Base-by-base conservation (phyloP, 2,888 invertebrate genomes). In the Phalera bucephala region DNA sequence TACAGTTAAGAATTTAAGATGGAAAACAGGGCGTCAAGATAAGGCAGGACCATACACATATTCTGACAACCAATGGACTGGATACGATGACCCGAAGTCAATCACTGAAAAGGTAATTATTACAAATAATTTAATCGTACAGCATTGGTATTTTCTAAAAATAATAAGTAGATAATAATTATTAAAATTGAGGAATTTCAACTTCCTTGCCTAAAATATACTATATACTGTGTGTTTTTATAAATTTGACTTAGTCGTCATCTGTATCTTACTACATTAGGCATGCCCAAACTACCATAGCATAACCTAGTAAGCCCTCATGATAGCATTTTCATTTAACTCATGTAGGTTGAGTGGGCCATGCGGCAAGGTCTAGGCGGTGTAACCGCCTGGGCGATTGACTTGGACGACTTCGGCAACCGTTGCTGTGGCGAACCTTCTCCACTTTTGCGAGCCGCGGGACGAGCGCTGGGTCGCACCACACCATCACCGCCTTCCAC, bases 361-460 rank as follows among this genome's bases (percentile, higher is more conserved):
- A 83, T 92, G 40, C 87, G 91, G 3, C 91, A 93, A 65, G 94
- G 94, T 0, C 92, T 95, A 41, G 96, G 95, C 0, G 97, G 97
- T 2, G 93, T 95, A 5, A 94, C 95, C 27, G 95, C 96, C 0
- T 97, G 96, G 96, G 96, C 97, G 0, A 91, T 96, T 1, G 97
- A 97, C 71, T 74, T 97, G 55, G 97, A 97, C 56, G 97, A 97
- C 73, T 97, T 95, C 71, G 92, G 92, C 50, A 97, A 97, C 77
- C 91, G 92, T 1, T 97, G 97, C 72, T 97, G 97, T 67, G 85
- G 86, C 2, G 96, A 96, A 65, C 84, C 95, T 0, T 96, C 93
- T 52, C 96, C 97, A 0, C 77, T 97, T 26, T 83, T 97, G 7
- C 92, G 93, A 25, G 93, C 95, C 1, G 92, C 97, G 1, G 95